phyloP scores from a whole-genome alignment of 2,888 invertebrate genomes.

The Carcina quercana region DNA sequence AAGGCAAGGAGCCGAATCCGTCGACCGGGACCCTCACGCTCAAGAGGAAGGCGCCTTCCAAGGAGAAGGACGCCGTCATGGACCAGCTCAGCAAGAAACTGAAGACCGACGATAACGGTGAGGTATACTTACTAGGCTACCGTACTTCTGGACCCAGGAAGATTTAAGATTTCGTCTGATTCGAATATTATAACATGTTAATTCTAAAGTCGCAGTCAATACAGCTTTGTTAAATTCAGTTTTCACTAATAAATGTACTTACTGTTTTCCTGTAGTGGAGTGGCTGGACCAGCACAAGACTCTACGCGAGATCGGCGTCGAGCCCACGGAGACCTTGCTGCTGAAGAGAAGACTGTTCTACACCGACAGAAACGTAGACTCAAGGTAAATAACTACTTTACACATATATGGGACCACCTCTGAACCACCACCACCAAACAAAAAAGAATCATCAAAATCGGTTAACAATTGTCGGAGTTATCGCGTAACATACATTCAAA shows the following conservation, averaged over 20 bases:
- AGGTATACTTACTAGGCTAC: too few relatives aligned
- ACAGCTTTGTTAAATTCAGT: too few relatives aligned
- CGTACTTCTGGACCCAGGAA: too few relatives aligned
- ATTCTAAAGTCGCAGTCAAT: too few relatives aligned
- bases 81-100: conserved; percentile 95
- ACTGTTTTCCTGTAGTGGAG: conserved; percentile 77
- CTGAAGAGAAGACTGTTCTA: conserved; percentile 96
- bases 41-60: conserved; percentile 78
- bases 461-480: too few relatives aligned
- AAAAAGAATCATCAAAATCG: too few relatives aligned
- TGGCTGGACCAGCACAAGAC: conserved; percentile 99
- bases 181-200: too few relatives aligned
- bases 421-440: too few relatives aligned
- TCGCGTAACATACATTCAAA: too few relatives aligned
- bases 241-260: too few relatives aligned
- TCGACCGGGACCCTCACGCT: conserved; percentile 89
- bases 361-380: conserved; percentile 98
- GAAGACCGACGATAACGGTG: conserved; percentile 98
- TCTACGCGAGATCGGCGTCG: conserved; percentile 94
- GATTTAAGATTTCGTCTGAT: too few relatives aligned
- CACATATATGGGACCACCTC: too few relatives aligned
- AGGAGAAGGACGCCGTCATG: conserved; percentile 91
- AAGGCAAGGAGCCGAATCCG: conserved; percentile 78
- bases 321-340: conserved; percentile 91
- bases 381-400: conserved; percentile 65